Percentiles rank a stretch among this genome's conserved stretches.
These are phyloP conservation scores for Tetragonisca angustula DNA, from an alignment of 2,888 invertebrate genomes.

Conservation along the genomic window DNA sequence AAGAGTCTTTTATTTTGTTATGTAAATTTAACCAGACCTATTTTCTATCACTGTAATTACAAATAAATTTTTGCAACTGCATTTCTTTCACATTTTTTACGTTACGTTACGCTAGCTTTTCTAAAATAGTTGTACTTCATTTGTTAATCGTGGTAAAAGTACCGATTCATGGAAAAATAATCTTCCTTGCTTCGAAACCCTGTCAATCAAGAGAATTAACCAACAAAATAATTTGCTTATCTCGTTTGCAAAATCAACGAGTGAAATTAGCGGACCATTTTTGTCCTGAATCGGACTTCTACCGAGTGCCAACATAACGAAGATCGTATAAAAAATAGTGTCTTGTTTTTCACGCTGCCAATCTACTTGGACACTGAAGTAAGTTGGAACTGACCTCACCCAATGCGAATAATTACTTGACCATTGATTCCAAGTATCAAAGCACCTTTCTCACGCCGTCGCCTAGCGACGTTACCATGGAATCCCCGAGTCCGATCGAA, in stretches of 20 bases:
- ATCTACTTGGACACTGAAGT: conserved; percentile 77
- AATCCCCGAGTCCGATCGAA: conserved; percentile 84
- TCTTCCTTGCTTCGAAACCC: not conserved
- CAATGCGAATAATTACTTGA: conserved; percentile 78
- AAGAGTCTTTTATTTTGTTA: conserved; percentile 52
- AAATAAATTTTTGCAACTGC: conserved; percentile 46
- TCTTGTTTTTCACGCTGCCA: conserved; percentile 77
- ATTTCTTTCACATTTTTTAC: conserved; percentile 32
- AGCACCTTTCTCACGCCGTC: conserved; percentile 85
- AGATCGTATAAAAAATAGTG: conserved; percentile 48
- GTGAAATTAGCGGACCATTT: not conserved
- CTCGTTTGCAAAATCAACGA: not conserved
- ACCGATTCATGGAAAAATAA: conserved; percentile 50
- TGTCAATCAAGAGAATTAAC: too few species aligned
- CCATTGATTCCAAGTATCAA: conserved; percentile 78
- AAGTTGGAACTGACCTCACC: conserved; percentile 80
- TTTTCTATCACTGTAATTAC: conserved; percentile 24
- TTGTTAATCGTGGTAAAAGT: conserved; percentile 5
- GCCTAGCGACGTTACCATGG: conserved; percentile 85
- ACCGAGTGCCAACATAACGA: not conserved
- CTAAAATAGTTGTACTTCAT: not conserved
- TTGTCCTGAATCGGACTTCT: conserved; percentile 42
- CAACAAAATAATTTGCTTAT: too few species aligned
- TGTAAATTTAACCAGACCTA: conserved; percentile 40
- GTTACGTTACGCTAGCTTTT: conserved; percentile 13